These are phyloP conservation scores for Leistus spinibarbis DNA, from an alignment of 2,888 invertebrate species.

Conservation along the genomic window DNA sequence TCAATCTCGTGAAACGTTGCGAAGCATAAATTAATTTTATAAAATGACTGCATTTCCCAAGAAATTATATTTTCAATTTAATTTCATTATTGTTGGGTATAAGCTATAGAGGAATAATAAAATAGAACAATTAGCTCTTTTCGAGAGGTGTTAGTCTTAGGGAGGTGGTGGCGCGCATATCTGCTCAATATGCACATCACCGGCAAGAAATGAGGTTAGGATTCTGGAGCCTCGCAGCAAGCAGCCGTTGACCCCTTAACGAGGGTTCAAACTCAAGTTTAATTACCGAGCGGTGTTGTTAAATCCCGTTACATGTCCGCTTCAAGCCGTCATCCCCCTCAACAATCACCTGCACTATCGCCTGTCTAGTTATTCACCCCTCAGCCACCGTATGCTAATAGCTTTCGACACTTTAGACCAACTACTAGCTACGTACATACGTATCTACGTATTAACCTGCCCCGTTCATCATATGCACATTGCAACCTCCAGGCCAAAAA, in stretches of 20 bases:
- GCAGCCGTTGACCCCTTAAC: slow-evolving; percentile 32
- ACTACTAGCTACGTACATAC: neutral
- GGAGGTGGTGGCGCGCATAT: neutral
- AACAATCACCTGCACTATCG: slow-evolving; percentile 12
- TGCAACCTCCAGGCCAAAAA: neutral
- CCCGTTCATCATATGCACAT: neutral
- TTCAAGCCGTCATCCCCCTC: slow-evolving; percentile 17
- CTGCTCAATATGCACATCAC: neutral
- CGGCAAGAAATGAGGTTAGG: neutral
- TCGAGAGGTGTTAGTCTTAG: neutral
- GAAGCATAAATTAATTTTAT: no score
- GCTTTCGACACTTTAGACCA: neutral
- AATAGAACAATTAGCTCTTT: neutral
- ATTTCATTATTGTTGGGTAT: no score
- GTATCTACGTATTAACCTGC: neutral
- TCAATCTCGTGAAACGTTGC: no score
- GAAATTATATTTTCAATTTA: no score
- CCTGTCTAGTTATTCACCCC: neutral
- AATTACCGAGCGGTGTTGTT: slow-evolving; percentile 35
- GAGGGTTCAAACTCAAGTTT: slow-evolving; percentile 37
- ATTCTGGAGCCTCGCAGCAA: neutral
- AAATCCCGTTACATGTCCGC: slow-evolving; percentile 35
- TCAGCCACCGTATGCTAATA: neutral
- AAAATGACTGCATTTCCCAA: no score
- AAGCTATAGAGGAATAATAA: no score